Evolutionary conservation across 2,888 invertebrate species (phyloP), one percentile per base, ranked within the genome.

Genomic region (Ichneumoninae sp.): DNA sequence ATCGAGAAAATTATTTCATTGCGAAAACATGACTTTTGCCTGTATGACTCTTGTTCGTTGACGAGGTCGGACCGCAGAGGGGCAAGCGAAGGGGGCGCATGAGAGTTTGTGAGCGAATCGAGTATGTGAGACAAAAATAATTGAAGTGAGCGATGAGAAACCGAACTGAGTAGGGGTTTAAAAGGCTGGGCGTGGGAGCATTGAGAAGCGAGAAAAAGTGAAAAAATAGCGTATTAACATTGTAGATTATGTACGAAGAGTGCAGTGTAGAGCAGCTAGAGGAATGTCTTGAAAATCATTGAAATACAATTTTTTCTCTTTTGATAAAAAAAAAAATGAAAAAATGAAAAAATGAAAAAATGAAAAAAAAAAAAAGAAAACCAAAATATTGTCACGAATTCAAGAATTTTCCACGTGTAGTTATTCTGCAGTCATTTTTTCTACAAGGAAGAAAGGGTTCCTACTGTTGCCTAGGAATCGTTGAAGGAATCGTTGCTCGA

Each of bases 91-190:
- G 30, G 52, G n/a, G 22, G 54, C 22, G 54, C 22, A 19, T 40
- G 77, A 54, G 65, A 66, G 33, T 33, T 33, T 74, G 44, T 33
- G 65, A 44, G 50, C 68, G 13, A 47, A 44, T 30, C 44, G 7
- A 52, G 60, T 50, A n/a, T 66, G 62, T 10, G 60, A 78, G 44
- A 10, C 44, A 26, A 71, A 79, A 44, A 57, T n/a, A 69, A 77
- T 36, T 13, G 52, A 26, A 75, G 65, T 68, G 68, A 84, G 60
- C 50, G 72, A 77, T 80, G 86, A 80, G 76, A 87, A 90, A 89
- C 87, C 88, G 89, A 89, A 89, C 88, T 88, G 88, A 89, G 85
- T 89, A 89, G 88, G 88, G 83, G 82, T 87, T 88, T 84, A 87
- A 78, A 78, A 85, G 82, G 85, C 52, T 76, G 82, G 82, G 82